These are phyloP conservation scores for Apamea sordens DNA, from an alignment of 2,888 invertebrate species.

Conservation along the genomic window DNA sequence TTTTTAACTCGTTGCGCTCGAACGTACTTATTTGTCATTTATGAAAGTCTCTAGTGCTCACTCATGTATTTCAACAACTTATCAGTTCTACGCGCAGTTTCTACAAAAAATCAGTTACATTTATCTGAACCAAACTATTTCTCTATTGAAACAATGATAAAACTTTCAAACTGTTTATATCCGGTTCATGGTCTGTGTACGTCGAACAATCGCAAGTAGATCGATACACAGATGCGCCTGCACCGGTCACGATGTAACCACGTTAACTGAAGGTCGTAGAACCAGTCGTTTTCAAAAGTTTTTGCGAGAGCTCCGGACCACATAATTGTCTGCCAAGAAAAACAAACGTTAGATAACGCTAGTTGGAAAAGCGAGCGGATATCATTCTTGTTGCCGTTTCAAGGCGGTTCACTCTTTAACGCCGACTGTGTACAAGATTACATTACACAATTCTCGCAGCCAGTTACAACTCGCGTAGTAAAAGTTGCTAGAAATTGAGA, in stretches of 20 bases:
- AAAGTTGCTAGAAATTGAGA: slow-evolving; percentile 84
- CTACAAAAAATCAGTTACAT: slow-evolving; percentile 19
- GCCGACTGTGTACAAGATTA: slow-evolving; percentile 80
- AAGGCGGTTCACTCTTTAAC: slow-evolving; percentile 86
- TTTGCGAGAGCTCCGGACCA: slow-evolving; percentile 73
- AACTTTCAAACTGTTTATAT: slow-evolving; percentile 68
- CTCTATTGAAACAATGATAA: slow-evolving; percentile 67
- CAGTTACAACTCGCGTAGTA: slow-evolving; percentile 79
- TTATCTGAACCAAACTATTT: slow-evolving; percentile 37
- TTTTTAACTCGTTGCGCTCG: slow-evolving; percentile 26
- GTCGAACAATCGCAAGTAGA: slow-evolving; percentile 71
- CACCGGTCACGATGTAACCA: slow-evolving; percentile 64
- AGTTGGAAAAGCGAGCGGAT: slow-evolving; percentile 84
- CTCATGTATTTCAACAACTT: slow-evolving; percentile 35
- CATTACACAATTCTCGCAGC: slow-evolving; percentile 86
- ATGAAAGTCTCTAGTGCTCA: slow-evolving; percentile 47
- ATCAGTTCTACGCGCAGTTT: slow-evolving; percentile 12
- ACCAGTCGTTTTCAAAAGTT: slow-evolving; percentile 69
- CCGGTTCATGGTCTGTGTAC: slow-evolving; percentile 73
- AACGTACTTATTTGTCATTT: slow-evolving; percentile 49
- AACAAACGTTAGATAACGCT: slow-evolving; percentile 80
- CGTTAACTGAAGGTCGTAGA: slow-evolving; percentile 73
- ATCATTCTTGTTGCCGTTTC: slow-evolving; percentile 83
- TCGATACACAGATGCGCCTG: slow-evolving; percentile 69
- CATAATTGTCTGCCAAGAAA: slow-evolving; percentile 70